Conservation (phyloP, 2,797 vertebrate genomes). For the Pseudochromis fuscus region DNA sequence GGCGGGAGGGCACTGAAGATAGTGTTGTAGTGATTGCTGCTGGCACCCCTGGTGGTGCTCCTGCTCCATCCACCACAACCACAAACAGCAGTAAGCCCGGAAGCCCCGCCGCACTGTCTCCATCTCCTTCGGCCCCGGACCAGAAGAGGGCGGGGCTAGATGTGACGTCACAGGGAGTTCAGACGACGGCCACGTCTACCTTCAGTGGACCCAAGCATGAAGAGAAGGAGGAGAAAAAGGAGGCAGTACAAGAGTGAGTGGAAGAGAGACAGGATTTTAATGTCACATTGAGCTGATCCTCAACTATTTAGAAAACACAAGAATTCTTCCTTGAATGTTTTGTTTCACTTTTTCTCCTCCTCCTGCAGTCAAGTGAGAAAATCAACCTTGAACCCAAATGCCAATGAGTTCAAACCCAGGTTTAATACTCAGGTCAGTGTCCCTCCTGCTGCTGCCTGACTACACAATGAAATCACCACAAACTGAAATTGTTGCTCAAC, state of each 20-base stretch:
- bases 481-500: not conserved
- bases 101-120: slow-evolving; percentile 91
- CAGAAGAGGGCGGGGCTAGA: slow-evolving; percentile 92
- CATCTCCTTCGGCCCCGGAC: slow-evolving; percentile 85
- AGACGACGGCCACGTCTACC: slow-evolving; percentile 89
- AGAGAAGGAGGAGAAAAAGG: slow-evolving; percentile 96
- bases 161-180: slow-evolving; percentile 96
- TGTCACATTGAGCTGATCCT: not conserved
- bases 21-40: slow-evolving; percentile 50
- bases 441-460: not conserved
- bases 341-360: slow-evolving; percentile 2
- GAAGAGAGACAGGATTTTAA: not conserved
- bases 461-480: not conserved
- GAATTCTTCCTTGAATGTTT: not conserved
- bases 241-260: slow-evolving; percentile 94
- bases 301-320: too few relatives aligned
- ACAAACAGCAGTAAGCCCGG: slow-evolving; percentile 88
- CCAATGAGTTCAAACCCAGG: slow-evolving; percentile 98
- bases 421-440: slow-evolving; percentile 92
- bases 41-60: slow-evolving; percentile 42
- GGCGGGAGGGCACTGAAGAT: slow-evolving; percentile 68
- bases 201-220: slow-evolving; percentile 89
- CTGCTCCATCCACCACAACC: slow-evolving; percentile 52
- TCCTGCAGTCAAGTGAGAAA: slow-evolving; percentile 94
- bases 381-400: slow-evolving; percentile 98